A percentile compares a stretch with the other conserved stretches of the same genome.
Evolutionary conservation across 2,797 vertebrate species (phyloP).

Genomic region (Odontamblyopus rebecca): DNA sequence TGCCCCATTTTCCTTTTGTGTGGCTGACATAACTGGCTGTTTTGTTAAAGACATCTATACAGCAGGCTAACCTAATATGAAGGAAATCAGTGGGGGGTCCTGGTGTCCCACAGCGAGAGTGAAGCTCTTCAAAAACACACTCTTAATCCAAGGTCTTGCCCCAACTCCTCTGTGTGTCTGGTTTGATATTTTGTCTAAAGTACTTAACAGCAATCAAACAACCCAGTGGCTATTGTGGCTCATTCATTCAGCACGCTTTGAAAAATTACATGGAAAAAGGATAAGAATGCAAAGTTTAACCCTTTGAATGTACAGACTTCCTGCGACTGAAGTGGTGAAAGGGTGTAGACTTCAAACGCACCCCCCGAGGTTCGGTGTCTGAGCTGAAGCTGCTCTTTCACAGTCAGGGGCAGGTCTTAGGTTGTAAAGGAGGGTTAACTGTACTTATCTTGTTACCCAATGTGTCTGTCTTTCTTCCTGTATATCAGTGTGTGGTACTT

Average conservation of each 20-base stretch:
- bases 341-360: constrained; percentile 68
- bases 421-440: constrained; percentile 72
- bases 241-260: constrained; percentile 69
- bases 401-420: constrained; percentile 69
- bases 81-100: constrained; percentile 62
- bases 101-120: constrained; percentile 50
- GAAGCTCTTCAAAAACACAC: constrained; percentile 58
- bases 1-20: constrained; percentile 69
- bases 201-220: constrained; percentile 72
- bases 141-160: constrained; percentile 48
- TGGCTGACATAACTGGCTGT: constrained; percentile 60
- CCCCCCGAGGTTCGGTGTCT: constrained; percentile 65
- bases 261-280: constrained; percentile 66
- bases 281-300: constrained; percentile 58
- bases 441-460: constrained; percentile 56
- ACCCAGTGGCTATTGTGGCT: constrained; percentile 60
- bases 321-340: constrained; percentile 56
- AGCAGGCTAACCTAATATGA: constrained; percentile 58
- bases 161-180: constrained; percentile 32
- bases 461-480: constrained; percentile 40
- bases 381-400: constrained; percentile 61
- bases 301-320: constrained; percentile 56
- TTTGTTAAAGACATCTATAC: constrained; percentile 27
- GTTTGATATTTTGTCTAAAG: constrained; percentile 76
- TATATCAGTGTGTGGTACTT: constrained; percentile 10